Percentiles rank a stretch among this genome's conserved stretches.
phyloP scores from a whole-genome alignment of 1,140 invertebrate genomes.

The Trichogramma pretiosum region DNA sequence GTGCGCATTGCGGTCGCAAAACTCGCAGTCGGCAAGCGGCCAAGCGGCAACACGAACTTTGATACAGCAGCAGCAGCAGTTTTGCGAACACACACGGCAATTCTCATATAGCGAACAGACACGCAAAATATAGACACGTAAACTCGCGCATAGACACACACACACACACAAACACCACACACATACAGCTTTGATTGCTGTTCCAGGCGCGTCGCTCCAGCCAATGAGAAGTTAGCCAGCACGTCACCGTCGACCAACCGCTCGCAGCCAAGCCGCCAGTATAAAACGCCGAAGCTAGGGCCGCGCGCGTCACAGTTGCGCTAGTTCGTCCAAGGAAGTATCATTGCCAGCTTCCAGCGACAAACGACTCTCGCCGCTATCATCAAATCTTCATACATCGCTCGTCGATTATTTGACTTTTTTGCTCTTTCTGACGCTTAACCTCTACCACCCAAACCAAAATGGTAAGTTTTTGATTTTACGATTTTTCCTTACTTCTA shows the following conservation, averaged over 20 bases:
- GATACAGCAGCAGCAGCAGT: no score
- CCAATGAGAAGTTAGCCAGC: no score
- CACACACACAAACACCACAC: no score
- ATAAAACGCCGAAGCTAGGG: conserved; percentile 3
- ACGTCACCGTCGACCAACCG: not conserved
- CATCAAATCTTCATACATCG: not conserved
- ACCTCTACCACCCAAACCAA: conserved; percentile 9
- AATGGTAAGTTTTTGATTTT: conserved; percentile 15
- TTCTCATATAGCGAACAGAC: no score
- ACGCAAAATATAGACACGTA: no score
- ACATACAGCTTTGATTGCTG: no score
- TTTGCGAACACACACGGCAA: no score
- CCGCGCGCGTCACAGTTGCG: conserved; percentile 9
- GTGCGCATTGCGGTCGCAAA: conserved; percentile 14
- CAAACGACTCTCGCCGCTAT: conserved; percentile 21
- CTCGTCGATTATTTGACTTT: not conserved
- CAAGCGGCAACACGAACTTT: not conserved
- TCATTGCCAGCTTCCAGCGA: conserved; percentile 18
- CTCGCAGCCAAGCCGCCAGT: not conserved
- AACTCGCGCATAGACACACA: no score
- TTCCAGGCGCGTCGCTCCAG: no score
- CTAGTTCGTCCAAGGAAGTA: conserved; percentile 17
- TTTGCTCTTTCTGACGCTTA: not conserved
- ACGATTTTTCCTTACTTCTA: not conserved
- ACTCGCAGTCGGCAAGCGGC: no score